phyloP scores from a whole-genome alignment of 2,113 vertebrate species.

The Barnardius zonarius region DNA sequence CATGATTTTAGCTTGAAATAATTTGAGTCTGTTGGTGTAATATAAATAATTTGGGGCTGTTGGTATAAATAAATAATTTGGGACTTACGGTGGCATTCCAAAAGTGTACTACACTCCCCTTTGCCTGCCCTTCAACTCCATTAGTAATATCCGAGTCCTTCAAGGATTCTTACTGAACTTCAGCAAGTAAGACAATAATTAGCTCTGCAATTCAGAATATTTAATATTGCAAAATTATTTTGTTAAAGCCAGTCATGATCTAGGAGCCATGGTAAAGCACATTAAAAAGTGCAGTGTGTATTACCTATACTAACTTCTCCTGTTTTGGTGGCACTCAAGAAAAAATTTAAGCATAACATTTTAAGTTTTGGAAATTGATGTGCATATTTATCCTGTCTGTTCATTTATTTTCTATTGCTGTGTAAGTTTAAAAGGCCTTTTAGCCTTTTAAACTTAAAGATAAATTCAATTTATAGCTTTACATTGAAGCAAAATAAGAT shows the following conservation, averaged over 20 bases:
- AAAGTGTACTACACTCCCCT: not conserved
- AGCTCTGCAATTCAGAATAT: slow-evolving; percentile 14
- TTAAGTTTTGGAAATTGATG: slow-evolving; percentile 26
- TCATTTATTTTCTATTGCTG: not conserved
- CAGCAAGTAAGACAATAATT: slow-evolving; percentile 18
- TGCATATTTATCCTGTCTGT: not conserved
- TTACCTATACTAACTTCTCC: not conserved
- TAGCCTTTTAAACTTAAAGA: slow-evolving; percentile 1
- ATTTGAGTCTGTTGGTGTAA: not conserved
- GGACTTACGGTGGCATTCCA: not conserved
- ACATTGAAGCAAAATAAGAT: slow-evolving; percentile 10
- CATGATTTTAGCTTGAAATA: not conserved
- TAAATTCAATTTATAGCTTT: not conserved
- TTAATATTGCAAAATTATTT: slow-evolving; percentile 34
- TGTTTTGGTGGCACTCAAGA: not conserved
- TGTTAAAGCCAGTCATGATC: not conserved
- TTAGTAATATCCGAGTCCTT: slow-evolving; percentile 2
- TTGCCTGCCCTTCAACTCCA: not conserved
- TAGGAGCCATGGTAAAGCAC: not conserved
- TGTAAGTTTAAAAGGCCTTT: not conserved
- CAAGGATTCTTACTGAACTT: slow-evolving; percentile 41
- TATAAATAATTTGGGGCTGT: not conserved
- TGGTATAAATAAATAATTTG: not conserved
- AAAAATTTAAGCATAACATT: slow-evolving; percentile 6
- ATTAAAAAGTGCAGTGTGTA: not conserved